Conservation (phyloP, 2,113 vertebrate genomes). For the Chelonoidis abingdonii region DNA sequence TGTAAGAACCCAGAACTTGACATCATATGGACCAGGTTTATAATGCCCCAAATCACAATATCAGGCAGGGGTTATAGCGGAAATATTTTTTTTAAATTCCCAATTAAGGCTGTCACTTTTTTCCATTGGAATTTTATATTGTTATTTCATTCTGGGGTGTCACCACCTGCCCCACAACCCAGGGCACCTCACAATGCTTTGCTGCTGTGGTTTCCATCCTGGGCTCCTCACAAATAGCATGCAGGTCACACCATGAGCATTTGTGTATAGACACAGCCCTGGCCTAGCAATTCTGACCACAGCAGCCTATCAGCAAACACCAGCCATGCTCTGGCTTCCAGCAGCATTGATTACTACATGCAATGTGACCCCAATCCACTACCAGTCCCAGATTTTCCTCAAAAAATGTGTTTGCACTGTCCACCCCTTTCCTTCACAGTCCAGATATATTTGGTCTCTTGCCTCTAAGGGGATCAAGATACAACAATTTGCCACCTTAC, state of each 20-base stretch:
- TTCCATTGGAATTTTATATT: not conserved
- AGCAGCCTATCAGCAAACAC: not conserved
- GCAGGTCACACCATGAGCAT: not conserved
- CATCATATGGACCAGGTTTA: accelerated
- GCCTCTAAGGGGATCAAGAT: not conserved
- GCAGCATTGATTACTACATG: too few relatives aligned
- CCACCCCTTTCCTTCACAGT: not conserved
- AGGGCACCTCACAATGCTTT: not conserved
- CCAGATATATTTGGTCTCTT: not conserved
- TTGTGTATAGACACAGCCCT: not conserved
- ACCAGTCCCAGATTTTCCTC: not conserved
- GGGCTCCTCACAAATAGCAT: not conserved
- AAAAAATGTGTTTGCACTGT: not conserved
- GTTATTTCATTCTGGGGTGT: not conserved
- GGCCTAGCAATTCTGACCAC: not conserved
- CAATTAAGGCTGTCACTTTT: not conserved
- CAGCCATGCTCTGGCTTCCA: not conserved
- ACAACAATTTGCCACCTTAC: not conserved
- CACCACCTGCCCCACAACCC: not conserved
- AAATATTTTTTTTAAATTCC: not conserved
- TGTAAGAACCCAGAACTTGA: not conserved
- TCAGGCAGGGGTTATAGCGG: not conserved
- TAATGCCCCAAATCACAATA: not conserved
- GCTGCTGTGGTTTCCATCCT: not conserved
- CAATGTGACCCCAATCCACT: too few relatives aligned